Conservation (phyloP, 2,797 vertebrate genomes). For the Nothura maculosa region DNA sequence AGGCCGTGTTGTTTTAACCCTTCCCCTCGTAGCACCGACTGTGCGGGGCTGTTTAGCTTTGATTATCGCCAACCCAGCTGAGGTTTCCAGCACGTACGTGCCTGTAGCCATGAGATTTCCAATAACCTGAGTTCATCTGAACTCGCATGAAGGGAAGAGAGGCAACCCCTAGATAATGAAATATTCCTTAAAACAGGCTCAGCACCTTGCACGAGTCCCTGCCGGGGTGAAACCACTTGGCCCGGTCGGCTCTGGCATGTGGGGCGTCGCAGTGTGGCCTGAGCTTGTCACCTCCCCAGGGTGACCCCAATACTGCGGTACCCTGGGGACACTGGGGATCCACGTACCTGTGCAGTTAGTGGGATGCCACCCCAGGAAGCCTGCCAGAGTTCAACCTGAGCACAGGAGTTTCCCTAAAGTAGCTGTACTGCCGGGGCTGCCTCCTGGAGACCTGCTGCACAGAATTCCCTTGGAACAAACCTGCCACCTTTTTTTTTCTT, state of each 20-base stretch:
- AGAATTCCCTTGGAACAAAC: not conserved
- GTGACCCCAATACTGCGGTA: slow-evolving; percentile 4
- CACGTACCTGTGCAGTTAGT: not conserved
- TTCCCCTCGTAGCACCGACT: slow-evolving; percentile 20
- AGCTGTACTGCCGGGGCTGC: not conserved
- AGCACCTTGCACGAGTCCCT: not conserved
- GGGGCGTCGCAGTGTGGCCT: not conserved
- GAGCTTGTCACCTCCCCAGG: not conserved
- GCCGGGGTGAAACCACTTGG: not conserved
- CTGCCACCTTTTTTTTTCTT: not conserved
- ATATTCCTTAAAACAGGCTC: not conserved
- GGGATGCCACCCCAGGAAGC: not conserved
- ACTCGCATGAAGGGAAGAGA: not conserved
- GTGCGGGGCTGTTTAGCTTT: not conserved
- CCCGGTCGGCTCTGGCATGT: not conserved
- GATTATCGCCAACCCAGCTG: not conserved
- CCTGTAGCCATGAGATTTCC: not conserved
- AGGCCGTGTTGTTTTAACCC: slow-evolving; percentile 72
- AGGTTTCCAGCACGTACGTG: not conserved
- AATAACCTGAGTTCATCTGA: not conserved
- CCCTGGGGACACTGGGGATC: not conserved
- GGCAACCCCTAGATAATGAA: not conserved
- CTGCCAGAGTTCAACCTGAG: not conserved
- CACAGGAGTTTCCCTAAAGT: not conserved
- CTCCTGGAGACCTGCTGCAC: not conserved